Percentiles rank a stretch among this genome's conserved stretches.
These are phyloP conservation scores for Cylloceria caligata DNA, from an alignment of 2,888 invertebrate species.

Conservation along the genomic window DNA sequence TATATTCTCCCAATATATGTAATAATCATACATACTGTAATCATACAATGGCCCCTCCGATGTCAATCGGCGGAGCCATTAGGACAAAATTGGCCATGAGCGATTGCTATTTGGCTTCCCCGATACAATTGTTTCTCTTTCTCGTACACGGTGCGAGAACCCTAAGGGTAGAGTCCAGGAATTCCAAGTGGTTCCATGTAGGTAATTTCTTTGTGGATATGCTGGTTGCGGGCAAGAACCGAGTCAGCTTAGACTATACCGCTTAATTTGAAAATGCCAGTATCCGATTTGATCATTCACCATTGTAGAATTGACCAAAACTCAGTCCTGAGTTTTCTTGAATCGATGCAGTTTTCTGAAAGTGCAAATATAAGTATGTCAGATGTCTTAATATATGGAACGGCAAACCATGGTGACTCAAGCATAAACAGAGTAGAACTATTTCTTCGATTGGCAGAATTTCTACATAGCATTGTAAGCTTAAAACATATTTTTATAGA, in stretches of 20 bases:
- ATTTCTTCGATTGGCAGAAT: not conserved
- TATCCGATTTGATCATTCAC: not conserved
- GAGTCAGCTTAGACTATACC: not conserved
- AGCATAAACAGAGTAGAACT: not conserved
- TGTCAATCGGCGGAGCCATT: too few species aligned
- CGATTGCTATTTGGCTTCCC: too few species aligned
- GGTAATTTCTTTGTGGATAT: conserved; percentile 5
- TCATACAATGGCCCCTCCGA: too few species aligned
- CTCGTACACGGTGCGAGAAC: too few species aligned
- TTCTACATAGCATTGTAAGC: not conserved
- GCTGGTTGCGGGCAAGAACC: not conserved
- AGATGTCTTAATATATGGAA: not conserved
- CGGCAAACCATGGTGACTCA: not conserved
- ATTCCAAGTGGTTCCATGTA: too few species aligned
- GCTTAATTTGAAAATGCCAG: not conserved
- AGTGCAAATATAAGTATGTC: not conserved
- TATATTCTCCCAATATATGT: too few species aligned
- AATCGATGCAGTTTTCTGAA: not conserved
- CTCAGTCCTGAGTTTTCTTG: not conserved
- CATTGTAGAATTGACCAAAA: not conserved
- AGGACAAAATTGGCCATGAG: too few species aligned
- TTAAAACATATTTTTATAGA: not conserved
- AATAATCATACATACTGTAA: too few species aligned
- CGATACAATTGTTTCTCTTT: too few species aligned
- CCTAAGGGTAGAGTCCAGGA: too few species aligned